These are phyloP conservation scores for Rallus crepitans DNA, from an alignment of 2,797 vertebrate genomes.

Conservation along the genomic window DNA sequence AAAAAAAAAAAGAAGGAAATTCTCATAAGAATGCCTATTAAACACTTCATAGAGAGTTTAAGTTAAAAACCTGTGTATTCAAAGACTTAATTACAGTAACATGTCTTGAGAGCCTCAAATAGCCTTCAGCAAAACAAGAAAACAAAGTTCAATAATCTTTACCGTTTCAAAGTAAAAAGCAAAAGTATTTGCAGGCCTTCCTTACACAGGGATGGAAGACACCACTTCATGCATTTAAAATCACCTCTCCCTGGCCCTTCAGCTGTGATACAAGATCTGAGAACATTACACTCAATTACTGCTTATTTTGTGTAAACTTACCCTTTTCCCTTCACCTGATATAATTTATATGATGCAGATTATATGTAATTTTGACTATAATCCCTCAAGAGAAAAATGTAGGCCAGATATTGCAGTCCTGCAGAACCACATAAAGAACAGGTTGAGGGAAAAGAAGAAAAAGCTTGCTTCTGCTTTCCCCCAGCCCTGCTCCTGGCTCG, in stretches of 20 bases:
- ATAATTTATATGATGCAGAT: neutral
- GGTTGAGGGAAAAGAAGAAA: neutral
- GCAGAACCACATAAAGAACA: neutral
- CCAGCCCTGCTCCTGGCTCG: neutral
- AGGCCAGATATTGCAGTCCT: neutral
- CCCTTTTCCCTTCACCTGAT: neutral
- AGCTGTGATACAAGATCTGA: constrained; percentile 21
- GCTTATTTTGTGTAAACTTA: neutral
- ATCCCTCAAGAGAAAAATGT: neutral
- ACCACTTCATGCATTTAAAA: neutral
- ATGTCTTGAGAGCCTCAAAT: neutral
- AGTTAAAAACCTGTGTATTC: constrained; percentile 2
- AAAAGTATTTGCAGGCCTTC: constrained; percentile 2
- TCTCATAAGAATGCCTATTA: constrained; percentile 22
- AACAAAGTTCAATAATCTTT: constrained; percentile 27
- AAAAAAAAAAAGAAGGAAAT: neutral
- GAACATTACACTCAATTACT: neutral
- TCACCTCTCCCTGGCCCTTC: constrained; percentile 43
- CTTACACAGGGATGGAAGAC: neutral
- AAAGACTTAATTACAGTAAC: constrained; percentile 55
- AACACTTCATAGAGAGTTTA: neutral
- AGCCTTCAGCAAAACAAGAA: constrained; percentile 36
- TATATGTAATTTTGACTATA: neutral
- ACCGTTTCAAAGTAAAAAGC: constrained; percentile 40
- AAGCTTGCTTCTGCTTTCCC: neutral